Evolutionary conservation across 2,797 vertebrate genomes (phyloP), one percentile per base, ranked within the genome.

Genomic region (Pseudopleuronectes americanus): DNA sequence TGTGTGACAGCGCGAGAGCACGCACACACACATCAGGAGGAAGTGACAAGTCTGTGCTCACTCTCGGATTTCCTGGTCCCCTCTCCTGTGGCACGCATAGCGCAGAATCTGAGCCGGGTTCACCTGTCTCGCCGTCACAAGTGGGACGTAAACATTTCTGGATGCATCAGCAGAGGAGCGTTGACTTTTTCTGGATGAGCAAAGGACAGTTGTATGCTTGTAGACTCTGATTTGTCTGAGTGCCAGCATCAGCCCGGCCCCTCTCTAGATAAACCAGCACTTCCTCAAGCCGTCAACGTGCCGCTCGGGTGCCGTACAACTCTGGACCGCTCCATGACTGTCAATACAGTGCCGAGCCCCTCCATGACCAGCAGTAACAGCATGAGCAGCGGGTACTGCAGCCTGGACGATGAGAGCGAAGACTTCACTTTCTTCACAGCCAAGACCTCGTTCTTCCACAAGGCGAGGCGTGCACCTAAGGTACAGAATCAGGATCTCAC

Each of bases 381-480:
- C 94, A 97, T 97, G 97, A 99, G 97, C 95, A 99, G 97, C 79
- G 97, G 97, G 68, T 98, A 98, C 94, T 96, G 97, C 89, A 99
- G 98, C 93, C 95, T 95, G 94, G 98, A 99, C 12, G 97, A 99
- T 57, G 95, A 95, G 43, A 95, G 93, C 41, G 97, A 98, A 63
- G 97, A 99, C 56, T 91, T 91, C 74, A 94, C 93, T 72, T 99
- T 99, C 93, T 98, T 99, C 93, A 99, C 98, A 0, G 98, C 98
- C 47, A 99, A 97, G 93, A 97, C 96, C 86, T 94, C 97, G 38
- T 96, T 99, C 79, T 98, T 97, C 91, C 92, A 88, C 76, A 94
- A 91, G 65, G 67, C 87, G 49, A 93, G 90, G 76, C 85, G 87
- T 0, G 56, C 84, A 53, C 48, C 66, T 0, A 94, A 95, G 94